Conservation (phyloP, 2,888 invertebrate genomes). For the Smittia aterrima region DNA sequence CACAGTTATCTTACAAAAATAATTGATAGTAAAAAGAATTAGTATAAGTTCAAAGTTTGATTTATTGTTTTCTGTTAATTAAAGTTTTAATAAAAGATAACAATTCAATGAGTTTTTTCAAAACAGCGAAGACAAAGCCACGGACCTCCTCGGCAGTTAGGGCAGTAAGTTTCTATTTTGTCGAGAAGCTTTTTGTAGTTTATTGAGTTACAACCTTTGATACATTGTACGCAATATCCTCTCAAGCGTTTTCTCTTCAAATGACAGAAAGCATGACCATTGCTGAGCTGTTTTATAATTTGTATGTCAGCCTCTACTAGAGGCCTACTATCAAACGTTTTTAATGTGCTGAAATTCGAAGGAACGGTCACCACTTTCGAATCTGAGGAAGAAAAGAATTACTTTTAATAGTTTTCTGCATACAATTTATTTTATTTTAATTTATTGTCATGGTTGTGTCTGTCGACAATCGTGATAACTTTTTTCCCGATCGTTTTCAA, state of each 20-base stretch:
- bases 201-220: constrained; percentile 45
- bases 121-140: constrained; percentile 53
- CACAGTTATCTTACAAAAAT: no score
- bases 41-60: no score
- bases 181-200: constrained; percentile 44
- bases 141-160: constrained; percentile 50
- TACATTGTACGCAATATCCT: constrained; percentile 52
- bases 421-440: constrained; percentile 18
- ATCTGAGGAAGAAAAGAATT: background rate
- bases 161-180: constrained; percentile 51
- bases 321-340: constrained; percentile 33
- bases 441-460: constrained; percentile 49
- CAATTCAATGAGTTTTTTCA: constrained; percentile 45
- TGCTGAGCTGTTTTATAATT: constrained; percentile 30
- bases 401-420: constrained; percentile 4
- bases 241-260: constrained; percentile 50
- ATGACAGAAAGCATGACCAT: constrained; percentile 48
- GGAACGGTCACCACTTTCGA: background rate
- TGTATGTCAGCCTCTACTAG: constrained; percentile 9
- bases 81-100: no score
- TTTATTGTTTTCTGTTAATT: no score
- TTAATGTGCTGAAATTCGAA: background rate
- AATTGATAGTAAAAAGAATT: no score
- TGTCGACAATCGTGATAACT: constrained; percentile 45
- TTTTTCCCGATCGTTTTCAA: constrained; percentile 49